Conservation (phyloP, 2,113 vertebrate species). For the Sphyrna mokarran region DNA sequence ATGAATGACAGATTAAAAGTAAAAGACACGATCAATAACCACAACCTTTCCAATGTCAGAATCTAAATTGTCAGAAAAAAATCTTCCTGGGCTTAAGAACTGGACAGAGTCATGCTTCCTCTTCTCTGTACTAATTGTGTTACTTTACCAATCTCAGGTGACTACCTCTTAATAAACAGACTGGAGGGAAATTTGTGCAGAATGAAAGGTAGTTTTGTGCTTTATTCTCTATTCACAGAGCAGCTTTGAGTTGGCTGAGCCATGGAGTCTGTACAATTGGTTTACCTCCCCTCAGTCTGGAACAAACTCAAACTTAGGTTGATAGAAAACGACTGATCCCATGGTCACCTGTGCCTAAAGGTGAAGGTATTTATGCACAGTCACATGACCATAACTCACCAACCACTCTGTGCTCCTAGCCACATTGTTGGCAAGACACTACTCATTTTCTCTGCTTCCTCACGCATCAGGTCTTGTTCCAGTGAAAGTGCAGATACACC, state of each 20-base stretch:
- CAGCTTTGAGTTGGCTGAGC: background rate
- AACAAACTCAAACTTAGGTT: background rate
- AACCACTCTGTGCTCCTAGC: conserved; percentile 94
- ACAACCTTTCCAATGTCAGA: background rate
- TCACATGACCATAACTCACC: conserved; percentile 57
- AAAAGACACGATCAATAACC: background rate
- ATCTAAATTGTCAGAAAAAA: background rate
- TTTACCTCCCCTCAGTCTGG: background rate
- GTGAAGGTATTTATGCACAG: background rate
- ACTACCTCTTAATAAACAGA: background rate
- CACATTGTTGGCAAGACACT: conserved; percentile 95
- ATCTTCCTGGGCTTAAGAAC: background rate
- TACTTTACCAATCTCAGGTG: background rate
- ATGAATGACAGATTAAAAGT: background rate
- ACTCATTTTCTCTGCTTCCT: conserved; percentile 97
- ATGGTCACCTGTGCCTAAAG: background rate
- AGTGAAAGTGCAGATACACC: conserved; percentile 65
- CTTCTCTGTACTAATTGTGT: background rate
- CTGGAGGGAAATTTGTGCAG: background rate
- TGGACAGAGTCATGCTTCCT: background rate
- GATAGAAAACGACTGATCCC: background rate
- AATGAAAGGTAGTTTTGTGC: background rate
- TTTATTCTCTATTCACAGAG: background rate
- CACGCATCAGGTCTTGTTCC: conserved; percentile 85
- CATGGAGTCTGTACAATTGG: background rate